phyloP scores from a whole-genome alignment of 2,113 vertebrate genomes.

The Peromyscus leucopus region DNA sequence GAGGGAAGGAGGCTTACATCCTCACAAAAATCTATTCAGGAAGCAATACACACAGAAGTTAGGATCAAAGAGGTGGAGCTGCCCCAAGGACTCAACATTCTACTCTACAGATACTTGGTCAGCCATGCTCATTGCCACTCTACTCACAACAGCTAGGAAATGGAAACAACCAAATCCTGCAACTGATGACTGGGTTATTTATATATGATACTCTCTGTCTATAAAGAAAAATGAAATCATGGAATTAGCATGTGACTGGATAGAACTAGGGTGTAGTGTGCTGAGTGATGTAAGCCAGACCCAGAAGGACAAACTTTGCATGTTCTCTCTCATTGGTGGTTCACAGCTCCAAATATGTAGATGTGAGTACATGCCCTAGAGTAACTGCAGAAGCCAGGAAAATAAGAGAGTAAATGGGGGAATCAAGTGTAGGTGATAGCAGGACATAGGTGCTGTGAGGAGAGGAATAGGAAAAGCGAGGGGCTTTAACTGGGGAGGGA shows the following conservation, averaged over 20 bases:
- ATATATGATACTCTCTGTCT: too few relatives aligned
- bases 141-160: background rate
- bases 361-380: background rate
- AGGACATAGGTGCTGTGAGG: background rate
- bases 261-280: too few relatives aligned
- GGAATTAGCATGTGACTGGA: background rate
- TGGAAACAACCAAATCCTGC: background rate
- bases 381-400: background rate
- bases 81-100: background rate
- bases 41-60: background rate
- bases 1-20: background rate
- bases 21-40: conserved; percentile 44
- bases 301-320: background rate
- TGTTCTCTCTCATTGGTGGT: background rate
- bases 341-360: background rate
- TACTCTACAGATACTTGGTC: background rate
- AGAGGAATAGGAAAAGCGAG: background rate
- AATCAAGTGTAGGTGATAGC: too few relatives aligned
- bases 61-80: background rate
- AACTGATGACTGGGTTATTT: background rate
- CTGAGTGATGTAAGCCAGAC: background rate
- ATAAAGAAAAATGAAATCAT: background rate
- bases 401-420: background rate
- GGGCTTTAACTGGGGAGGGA: background rate
- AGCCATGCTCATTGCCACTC: background rate